Evolutionary conservation across 2,797 vertebrate species (phyloP).

Genomic region (Morus bassanus): DNA sequence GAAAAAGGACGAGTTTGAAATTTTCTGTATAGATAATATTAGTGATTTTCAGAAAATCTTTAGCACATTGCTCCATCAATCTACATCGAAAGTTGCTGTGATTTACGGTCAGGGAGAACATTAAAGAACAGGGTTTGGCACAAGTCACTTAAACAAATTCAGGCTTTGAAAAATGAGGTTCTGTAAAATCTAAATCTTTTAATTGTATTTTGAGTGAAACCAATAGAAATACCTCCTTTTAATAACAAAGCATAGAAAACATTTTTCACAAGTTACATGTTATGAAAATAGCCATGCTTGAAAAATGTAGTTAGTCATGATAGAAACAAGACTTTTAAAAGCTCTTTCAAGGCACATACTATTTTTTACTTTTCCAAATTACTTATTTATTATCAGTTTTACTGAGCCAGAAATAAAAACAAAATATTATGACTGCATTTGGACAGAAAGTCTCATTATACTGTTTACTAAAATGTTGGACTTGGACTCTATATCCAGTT

Average conservation of each 20-base stretch:
- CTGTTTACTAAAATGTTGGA: not conserved
- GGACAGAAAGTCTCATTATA: constrained; percentile 10
- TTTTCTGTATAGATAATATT: not conserved
- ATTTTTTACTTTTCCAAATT: not conserved
- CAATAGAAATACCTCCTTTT: not conserved
- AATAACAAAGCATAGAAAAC: not conserved
- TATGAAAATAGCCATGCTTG: not conserved
- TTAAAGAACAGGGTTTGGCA: not conserved
- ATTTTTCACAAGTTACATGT: not conserved
- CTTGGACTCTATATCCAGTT: not conserved
- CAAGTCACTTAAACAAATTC: not conserved
- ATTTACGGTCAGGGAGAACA: not conserved
- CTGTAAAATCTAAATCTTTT: not conserved
- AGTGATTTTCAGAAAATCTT: not conserved
- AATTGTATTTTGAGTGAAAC: not conserved
- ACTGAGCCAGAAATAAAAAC: not conserved
- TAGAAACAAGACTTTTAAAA: not conserved
- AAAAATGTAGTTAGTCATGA: not conserved
- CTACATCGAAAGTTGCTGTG: not conserved
- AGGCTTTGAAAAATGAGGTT: not conserved
- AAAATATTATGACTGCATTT: constrained; percentile 38
- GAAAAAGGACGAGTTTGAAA: not conserved
- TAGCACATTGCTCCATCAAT: not conserved
- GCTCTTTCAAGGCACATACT: not conserved
- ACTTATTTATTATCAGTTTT: constrained; percentile 1